Base-by-base conservation (phyloP, 2,113 vertebrate species). In the Corythoichthys haematopterus region DNA sequence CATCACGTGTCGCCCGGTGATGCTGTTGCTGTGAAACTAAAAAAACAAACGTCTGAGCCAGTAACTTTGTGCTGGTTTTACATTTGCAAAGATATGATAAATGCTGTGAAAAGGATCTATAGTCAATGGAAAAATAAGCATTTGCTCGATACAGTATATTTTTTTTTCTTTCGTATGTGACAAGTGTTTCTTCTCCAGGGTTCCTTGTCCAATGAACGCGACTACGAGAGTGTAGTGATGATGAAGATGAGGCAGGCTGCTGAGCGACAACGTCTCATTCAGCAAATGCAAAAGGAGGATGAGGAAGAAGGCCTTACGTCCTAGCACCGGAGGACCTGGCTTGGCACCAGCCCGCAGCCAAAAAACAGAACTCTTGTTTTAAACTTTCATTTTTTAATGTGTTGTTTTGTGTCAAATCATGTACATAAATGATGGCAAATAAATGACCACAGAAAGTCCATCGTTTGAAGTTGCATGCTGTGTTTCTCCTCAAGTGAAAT, bases 241-340 rank as follows among this genome's bases (percentile, higher is more conserved):
- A 99, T 98, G 97, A 92, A 90, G 80, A 92, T 99, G 94, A 93
- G 97, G 64, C 97, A 98, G 76, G 97, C 96, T 0, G 95, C 96
- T 0, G 96, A 99, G 82, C 90, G 97, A 40, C 96, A 98, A 86
- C 93, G 87, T 72, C 92, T 99, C 16, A 97, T 97, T 0, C 88
- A 96, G 62, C 89, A 93, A 83, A 94, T 98, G 91, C 87, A 91
- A 83, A 85, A n/a, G 69, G 94, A 98, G 3, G 97, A 99, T 0
- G 84, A 94, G 3, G 92, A 93, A 0, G 92, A 83, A 4, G 74
- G 72, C 82, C 69, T 65, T 68, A 10, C 6, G 36, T 80, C 87
- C 0, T 94, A 94, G 79, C 70, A 40, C 64, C 48, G 28, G 66
- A 36, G 11, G 14, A 46, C 51, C 50, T 43, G 10, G 20, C 63